A percentile compares a stretch with the other conserved stretches of the same genome.
phyloP scores from a whole-genome alignment of 2,888 invertebrate species.

The Amphimallon solstitiale region DNA sequence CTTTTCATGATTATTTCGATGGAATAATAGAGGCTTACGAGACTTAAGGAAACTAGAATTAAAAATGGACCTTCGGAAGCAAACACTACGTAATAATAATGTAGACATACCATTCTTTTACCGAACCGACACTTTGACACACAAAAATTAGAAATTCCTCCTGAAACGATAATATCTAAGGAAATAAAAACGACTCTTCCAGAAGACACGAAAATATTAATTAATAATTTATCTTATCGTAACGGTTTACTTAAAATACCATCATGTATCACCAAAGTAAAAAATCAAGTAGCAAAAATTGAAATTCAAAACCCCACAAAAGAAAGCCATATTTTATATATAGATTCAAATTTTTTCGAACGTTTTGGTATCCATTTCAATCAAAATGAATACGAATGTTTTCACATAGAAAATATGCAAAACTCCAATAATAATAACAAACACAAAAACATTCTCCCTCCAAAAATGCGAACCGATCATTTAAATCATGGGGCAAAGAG shows the following conservation, averaged over 20 bases:
- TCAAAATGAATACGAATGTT: constrained; percentile 12
- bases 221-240: neutral
- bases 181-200: constrained; percentile 10
- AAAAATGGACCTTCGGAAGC: constrained; percentile 13
- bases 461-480: constrained; percentile 29
- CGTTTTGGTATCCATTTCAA: constrained; percentile 1
- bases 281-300: constrained; percentile 6
- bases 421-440: neutral
- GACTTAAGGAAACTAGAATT: constrained; percentile 27
- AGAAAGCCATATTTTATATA: constrained; percentile 2
- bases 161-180: neutral
- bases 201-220: constrained; percentile 7
- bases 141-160: constrained; percentile 27
- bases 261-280: constrained; percentile 2
- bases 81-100: constrained; percentile 27
- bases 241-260: neutral
- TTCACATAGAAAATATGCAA: neutral
- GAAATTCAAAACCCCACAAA: constrained; percentile 6
- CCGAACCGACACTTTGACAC: constrained; percentile 1
- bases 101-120: constrained; percentile 4
- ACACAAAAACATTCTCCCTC: constrained; percentile 36
- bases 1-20: too few species aligned
- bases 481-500: constrained; percentile 33
- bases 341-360: neutral
- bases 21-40: constrained; percentile 1